Percentiles rank a stretch among this genome's conserved stretches.
These are phyloP conservation scores for Apoda limacodes DNA, from an alignment of 2,888 invertebrate species.

Conservation along the genomic window DNA sequence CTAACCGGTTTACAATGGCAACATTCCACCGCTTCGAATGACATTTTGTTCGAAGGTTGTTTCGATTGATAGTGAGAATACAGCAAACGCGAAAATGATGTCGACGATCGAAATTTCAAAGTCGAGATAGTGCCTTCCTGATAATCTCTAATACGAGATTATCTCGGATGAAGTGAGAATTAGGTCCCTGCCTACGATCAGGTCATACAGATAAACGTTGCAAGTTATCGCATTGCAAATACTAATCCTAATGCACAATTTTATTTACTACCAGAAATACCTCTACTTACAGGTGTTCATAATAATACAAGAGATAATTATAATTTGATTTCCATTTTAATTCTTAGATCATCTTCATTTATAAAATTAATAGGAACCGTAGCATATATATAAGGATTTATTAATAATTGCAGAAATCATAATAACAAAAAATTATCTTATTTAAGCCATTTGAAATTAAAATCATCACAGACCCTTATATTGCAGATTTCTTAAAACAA, in stretches of 20 bases:
- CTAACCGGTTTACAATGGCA: no score
- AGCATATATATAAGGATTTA: conserved; percentile 7
- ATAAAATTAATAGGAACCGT: conserved; percentile 4
- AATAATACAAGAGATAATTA: conserved; percentile 1
- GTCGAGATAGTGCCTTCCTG: no score
- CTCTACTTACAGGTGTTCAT: conserved; percentile 1
- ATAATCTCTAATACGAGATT: no score
- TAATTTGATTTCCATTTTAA: conserved; percentile 7
- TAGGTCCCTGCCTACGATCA: conserved; percentile 13
- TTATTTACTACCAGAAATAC: conserved; percentile 1
- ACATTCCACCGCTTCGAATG: no score
- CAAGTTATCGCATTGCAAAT: conserved; percentile 11
- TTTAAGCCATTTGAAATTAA: conserved; percentile 5
- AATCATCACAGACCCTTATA: conserved; percentile 8
- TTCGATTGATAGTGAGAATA: no score
- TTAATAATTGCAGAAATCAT: conserved; percentile 7
- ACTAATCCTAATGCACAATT: conserved; percentile 7
- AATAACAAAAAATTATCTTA: conserved; percentile 5
- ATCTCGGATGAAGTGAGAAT: no score
- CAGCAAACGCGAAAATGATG: no score
- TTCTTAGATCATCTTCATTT: conserved; percentile 6
- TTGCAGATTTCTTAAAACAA: conserved; percentile 7
- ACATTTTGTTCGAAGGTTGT: no score
- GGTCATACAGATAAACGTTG: conserved; percentile 10
- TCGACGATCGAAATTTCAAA: no score